Base-by-base conservation (phyloP, 1,140 invertebrate genomes). In the Adoxophyes honmai region DNA sequence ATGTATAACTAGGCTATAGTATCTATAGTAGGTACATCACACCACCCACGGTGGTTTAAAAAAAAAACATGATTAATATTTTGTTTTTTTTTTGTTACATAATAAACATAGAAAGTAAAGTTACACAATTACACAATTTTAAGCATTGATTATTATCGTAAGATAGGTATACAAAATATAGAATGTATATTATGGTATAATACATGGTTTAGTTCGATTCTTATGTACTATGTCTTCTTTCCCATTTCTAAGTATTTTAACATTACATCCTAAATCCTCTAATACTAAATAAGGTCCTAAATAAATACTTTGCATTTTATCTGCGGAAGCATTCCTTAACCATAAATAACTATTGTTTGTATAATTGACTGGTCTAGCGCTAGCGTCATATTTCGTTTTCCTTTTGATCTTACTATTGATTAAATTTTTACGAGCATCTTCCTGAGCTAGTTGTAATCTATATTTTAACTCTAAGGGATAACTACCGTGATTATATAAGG, bases 381-480 rank as follows among this genome's bases (percentile, higher is more conserved):
- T 44, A 3, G 14, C 15, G 13, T 56, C 55, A 56, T 34, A 44
- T 16, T 34, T 15, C 4, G 11, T 8, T 48, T 64, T 64, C 16
- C 57, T 59, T 10, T n/a, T 13, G 10, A 13, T 13, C 56, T 64
- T 64, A 37, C 57, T 48, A 34, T 55, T 1, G 9, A 55, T 35
- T 16, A 63, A 52, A 38, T 64, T 64, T 10, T 60, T 15, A 21
- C 36, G 38, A 21, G 59, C 62, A 8, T 61, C 53, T 16, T 0
- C 8, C 21, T 39, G 44, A 14, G 62, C 8, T 42, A n/a, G 37
- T 57, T 64, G 52, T 4, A 60, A 18, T 21, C 59, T 14, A 35
- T 38, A 61, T 38, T 42, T 64, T 8, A 64, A 34, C 57, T 64
- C 52, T 15, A 34, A 35, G 10, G 55, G 55, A 38, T 57, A 38